Evolutionary conservation across 2,888 invertebrate species (phyloP), one percentile per base, ranked within the genome.

Genomic region (Spilosoma lubricipeda): DNA sequence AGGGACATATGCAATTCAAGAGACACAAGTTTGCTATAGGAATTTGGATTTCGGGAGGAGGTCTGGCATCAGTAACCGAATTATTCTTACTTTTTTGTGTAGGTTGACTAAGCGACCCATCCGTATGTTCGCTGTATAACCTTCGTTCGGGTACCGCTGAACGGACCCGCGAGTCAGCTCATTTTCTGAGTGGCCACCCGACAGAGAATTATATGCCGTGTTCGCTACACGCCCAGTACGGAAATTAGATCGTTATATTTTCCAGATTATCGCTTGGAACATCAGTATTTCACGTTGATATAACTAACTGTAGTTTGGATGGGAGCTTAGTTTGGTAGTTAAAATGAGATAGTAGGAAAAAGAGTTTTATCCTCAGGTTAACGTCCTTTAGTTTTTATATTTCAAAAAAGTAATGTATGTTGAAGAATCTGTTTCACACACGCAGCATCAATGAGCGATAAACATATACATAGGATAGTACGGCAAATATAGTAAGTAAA

Each of bases 141-240:
- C 79, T 82, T 80, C 82, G 82, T 73, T 79, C 78, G 82, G 80
- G 80, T 82, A 87, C 78, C 85, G 88, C 88, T 88, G 86, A 88
- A 87, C 85, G 85, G 85, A 86, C 86, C 87, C 87, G 87, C 92
- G 87, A 90, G 83, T 91, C 92, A 90, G 93, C 91, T 90, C 89
- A 89, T 89, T 92, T 90, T 89, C 89, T 87, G 89, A 91, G 90
- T 90, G 89, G 89, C 89, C 87, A 86, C 84, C 89, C 91, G 88
- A 85, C 90, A 82, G 85, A 88, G 91, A 92, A 91, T 92, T 91
- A 91, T 90, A 83, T 88, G 86, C 89, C 82, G 80, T 83, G 82
- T 80, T 81, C 82, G 71, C 82, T 78, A 84, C 86, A 86, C 80
- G 82, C 82, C 83, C 79, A 73, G 80, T 80, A 86, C 84, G 84